Percentiles rank a stretch among this genome's conserved stretches.
Conservation (phyloP, 1,140 invertebrate species). For the Pygmarrhopalites habei region DNA sequence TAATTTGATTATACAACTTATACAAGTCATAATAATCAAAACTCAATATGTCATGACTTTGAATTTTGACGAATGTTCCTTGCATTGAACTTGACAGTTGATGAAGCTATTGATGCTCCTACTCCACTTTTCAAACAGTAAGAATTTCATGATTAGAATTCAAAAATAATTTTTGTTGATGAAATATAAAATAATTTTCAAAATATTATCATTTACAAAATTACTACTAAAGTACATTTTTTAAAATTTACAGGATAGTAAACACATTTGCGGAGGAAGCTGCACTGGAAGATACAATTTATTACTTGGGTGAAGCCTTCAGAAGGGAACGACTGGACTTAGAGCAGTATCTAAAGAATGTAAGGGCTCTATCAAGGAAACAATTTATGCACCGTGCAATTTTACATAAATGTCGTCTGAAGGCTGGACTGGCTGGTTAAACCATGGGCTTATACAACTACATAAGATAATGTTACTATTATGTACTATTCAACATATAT, state of each 20-base stretch:
- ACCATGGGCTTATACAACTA: too few relatives aligned
- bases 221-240: too few relatives aligned
- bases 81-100: too few relatives aligned
- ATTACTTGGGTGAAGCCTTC: slow-evolving; percentile 94
- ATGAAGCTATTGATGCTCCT: slow-evolving; percentile 93
- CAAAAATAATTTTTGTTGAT: not conserved
- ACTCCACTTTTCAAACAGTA: slow-evolving; percentile 93
- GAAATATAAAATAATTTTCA: too few relatives aligned
- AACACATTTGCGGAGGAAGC: slow-evolving; percentile 96
- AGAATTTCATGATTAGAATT: slow-evolving; percentile 41
- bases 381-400: slow-evolving; percentile 93
- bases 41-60: too few relatives aligned
- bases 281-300: slow-evolving; percentile 96
- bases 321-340: slow-evolving; percentile 87
- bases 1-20: too few relatives aligned
- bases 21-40: too few relatives aligned
- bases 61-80: too few relatives aligned
- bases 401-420: slow-evolving; percentile 93
- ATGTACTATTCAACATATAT: too few relatives aligned
- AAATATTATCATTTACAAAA: too few relatives aligned
- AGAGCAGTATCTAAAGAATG: slow-evolving; percentile 94
- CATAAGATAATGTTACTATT: too few relatives aligned
- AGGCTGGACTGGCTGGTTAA: slow-evolving; percentile 69
- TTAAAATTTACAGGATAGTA: slow-evolving; percentile 59
- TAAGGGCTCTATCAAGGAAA: slow-evolving; percentile 83